Evolutionary conservation across 2,113 vertebrate genomes (phyloP), one percentile per base, ranked within the genome.

Genomic region (Percopsis transmontana): DNA sequence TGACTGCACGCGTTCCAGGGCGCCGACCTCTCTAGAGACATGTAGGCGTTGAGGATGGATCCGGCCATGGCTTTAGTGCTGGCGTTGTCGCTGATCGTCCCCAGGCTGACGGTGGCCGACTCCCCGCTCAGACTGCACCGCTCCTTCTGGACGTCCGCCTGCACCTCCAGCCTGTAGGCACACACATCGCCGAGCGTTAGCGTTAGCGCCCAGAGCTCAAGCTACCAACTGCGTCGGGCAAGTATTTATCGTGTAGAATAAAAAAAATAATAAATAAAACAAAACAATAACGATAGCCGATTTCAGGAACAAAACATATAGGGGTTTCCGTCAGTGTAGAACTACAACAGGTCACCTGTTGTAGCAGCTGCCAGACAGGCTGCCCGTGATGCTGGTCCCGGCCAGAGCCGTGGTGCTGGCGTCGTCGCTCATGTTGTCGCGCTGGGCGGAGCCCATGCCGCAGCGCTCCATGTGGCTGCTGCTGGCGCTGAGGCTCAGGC

Each of bases 61-160:
- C 97, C 97, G 2, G 97, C 97, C 97, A 98, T 99, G 60, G 97
- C 97, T 90, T 95, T 98, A 85, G 97, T 99, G 88, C 97, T 99
- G 40, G 97, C 96, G 18, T 95, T 98, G 74, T 99, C 97, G 77
- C 97, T 98, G 19, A 96, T 94, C 1, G 97, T 97, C 66, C 97
- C 97, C 80, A 99, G 87, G 76, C 97, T 99, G 72, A 98, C 96
- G 0, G 96, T 98, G 79, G 96, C 96, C 0, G 97, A 99, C 77
- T 99, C 97, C 45, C 97, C 97, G 16, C 97, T 99, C 73, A 99
- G 90, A 74, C 97, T 99, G 87, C 94, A 95, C 27, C 95, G 92
- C 66, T 99, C 97, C 69, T 99, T 99, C 89, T 99, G 96, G 13
- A 99, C 93, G 18, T 99, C 97, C 20, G 97, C 97, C 88, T 99